A percentile compares a stretch with the other conserved stretches of the same genome.
Conservation (phyloP, 1,140 invertebrate species). For the Pomacea maculata region DNA sequence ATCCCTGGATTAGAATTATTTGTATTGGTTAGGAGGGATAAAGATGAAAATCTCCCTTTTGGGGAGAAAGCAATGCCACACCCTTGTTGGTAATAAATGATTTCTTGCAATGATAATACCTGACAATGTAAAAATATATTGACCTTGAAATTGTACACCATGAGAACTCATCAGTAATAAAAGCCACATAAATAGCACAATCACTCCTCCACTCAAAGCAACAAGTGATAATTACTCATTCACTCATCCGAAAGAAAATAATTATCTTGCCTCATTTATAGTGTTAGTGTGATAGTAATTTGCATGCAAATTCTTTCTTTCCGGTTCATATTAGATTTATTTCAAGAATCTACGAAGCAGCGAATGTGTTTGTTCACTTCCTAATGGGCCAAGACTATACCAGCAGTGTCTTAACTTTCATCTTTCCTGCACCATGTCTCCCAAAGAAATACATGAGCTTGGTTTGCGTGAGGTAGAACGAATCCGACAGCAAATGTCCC, state of each 20-base stretch:
- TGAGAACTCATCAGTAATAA: too few relatives aligned
- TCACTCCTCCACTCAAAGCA: too few relatives aligned
- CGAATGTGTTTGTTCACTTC: conserved; percentile 52
- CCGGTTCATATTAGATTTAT: conserved; percentile 48
- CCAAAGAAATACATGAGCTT: conserved; percentile 61
- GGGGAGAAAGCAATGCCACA: too few relatives aligned
- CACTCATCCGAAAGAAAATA: background rate
- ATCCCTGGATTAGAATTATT: too few relatives aligned
- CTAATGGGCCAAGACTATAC: conserved; percentile 57
- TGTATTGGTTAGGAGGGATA: too few relatives aligned
- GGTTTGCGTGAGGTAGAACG: conserved; percentile 61
- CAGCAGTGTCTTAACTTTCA: conserved; percentile 58
- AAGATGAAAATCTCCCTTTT: too few relatives aligned
- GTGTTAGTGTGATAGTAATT: too few relatives aligned
- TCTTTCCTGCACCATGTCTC: conserved; percentile 50
- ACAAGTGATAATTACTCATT: background rate
- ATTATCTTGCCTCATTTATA: background rate
- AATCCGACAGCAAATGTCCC: conserved; percentile 57
- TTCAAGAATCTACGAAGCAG: conserved; percentile 42
- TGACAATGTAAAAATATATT: too few relatives aligned
- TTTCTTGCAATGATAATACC: too few relatives aligned
- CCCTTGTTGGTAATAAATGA: too few relatives aligned
- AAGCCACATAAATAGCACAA: too few relatives aligned
- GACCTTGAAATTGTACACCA: too few relatives aligned
- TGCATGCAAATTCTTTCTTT: background rate